Percentiles rank a stretch among this genome's conserved stretches.
phyloP scores from a whole-genome alignment of 2,888 invertebrate species.

The Tetranychus truncatus region DNA sequence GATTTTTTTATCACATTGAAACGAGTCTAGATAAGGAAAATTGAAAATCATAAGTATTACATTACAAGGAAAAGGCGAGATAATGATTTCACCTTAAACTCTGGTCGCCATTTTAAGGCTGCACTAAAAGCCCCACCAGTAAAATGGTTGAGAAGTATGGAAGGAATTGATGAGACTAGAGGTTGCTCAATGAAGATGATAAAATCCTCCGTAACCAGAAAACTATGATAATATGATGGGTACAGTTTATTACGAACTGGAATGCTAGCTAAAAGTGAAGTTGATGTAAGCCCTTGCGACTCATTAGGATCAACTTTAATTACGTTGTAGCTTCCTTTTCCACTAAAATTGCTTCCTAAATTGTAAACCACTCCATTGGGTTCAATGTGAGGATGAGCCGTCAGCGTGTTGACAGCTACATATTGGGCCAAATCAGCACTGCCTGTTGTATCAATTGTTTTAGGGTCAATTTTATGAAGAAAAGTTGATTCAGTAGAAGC shows the following conservation, averaged over 20 bases:
- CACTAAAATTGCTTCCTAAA: constrained; percentile 45
- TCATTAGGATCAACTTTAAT: constrained; percentile 13
- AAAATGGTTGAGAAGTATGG: not conserved
- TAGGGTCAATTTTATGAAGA: constrained; percentile 53
- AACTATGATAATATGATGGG: constrained; percentile 65
- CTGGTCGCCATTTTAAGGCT: constrained; percentile 9
- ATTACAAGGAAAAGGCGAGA: not conserved
- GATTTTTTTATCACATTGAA: constrained; percentile 34
- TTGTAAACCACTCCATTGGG: constrained; percentile 57
- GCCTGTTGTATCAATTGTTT: constrained; percentile 54
- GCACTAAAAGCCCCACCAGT: not conserved
- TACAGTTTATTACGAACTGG: not conserved
- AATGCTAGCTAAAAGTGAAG: not conserved
- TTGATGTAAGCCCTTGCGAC: not conserved
- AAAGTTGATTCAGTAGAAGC: constrained; percentile 65
- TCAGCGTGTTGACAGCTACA: constrained; percentile 53
- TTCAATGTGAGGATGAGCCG: constrained; percentile 69
- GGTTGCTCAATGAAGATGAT: constrained; percentile 67
- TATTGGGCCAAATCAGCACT: constrained; percentile 46
- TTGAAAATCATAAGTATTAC: not conserved
- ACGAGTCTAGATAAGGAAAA: constrained; percentile 29
- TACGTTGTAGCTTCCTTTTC: constrained; percentile 25
- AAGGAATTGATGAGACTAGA: constrained; percentile 6
- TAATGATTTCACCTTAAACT: not conserved
- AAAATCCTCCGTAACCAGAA: constrained; percentile 68